A percentile compares a stretch with the other conserved stretches of the same genome.
These are phyloP conservation scores for Ammodytes marinus DNA, from an alignment of 2,113 vertebrate genomes.

Conservation along the genomic window DNA sequence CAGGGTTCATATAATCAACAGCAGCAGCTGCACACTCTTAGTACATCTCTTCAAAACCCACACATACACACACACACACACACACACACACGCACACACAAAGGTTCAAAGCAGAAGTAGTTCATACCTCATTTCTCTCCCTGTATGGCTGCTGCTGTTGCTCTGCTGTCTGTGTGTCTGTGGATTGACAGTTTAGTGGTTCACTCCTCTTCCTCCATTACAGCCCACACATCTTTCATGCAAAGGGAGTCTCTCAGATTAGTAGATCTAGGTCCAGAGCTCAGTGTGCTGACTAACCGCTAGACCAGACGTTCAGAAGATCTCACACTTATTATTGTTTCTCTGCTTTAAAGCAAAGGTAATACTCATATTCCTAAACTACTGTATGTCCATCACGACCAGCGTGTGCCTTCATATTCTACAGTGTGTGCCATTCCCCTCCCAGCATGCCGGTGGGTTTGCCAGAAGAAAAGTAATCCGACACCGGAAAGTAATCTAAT, in stretches of 20 bases:
- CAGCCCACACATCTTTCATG: not conserved
- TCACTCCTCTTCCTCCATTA: not conserved
- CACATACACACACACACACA: not conserved
- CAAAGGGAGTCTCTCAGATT: not conserved
- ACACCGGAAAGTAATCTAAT: conserved; percentile 53
- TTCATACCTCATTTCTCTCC: not conserved
- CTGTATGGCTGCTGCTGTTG: not conserved
- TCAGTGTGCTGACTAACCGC: not conserved
- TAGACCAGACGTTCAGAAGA: not conserved
- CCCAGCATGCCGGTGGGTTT: conserved; percentile 12
- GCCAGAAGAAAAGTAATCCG: conserved; percentile 46
- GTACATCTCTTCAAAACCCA: conserved; percentile 2
- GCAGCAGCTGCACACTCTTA: conserved; percentile 12
- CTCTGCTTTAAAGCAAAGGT: not conserved
- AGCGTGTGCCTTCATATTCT: not conserved
- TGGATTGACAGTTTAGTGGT: not conserved
- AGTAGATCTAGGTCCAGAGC: not conserved
- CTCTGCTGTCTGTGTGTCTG: not conserved
- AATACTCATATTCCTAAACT: not conserved
- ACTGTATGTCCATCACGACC: not conserved
- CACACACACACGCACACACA: not conserved
- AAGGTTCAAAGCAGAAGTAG: conserved; percentile 4
- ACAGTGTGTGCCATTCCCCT: not conserved
- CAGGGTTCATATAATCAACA: conserved; percentile 9
- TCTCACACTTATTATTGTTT: not conserved